Percentiles rank a stretch among this genome's conserved stretches.
These are phyloP conservation scores for Agapetus fuscipes DNA, from an alignment of 2,888 invertebrate species.

Conservation along the genomic window DNA sequence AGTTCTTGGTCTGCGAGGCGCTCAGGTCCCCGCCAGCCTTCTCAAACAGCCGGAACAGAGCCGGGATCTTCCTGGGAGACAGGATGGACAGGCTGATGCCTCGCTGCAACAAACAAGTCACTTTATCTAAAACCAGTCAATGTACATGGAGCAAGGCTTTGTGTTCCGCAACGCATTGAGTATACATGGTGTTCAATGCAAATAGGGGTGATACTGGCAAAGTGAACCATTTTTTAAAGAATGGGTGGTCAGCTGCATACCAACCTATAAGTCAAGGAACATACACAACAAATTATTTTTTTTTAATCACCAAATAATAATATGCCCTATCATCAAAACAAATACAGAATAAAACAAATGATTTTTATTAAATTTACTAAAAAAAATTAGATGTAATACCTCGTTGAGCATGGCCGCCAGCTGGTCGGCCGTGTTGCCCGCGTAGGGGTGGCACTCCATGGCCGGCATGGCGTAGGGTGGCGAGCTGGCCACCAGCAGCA, in stretches of 20 bases:
- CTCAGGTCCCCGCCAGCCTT: slow-evolving; percentile 80
- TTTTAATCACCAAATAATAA: too few species aligned
- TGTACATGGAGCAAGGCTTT: too few species aligned
- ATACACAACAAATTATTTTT: too few species aligned
- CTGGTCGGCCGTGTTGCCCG: slow-evolving; percentile 76
- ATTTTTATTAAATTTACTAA: neutral
- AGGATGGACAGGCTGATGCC: slow-evolving; percentile 81
- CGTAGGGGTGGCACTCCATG: slow-evolving; percentile 59
- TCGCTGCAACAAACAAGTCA: slow-evolving; percentile 41
- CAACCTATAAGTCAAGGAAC: too few species aligned
- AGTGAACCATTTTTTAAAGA: too few species aligned
- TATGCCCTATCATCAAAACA: neutral
- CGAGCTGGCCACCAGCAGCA: slow-evolving; percentile 81
- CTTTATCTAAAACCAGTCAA: neutral
- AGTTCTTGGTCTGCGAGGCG: slow-evolving; percentile 75
- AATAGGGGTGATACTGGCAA: neutral
- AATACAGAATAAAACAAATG: neutral
- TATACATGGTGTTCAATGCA: neutral
- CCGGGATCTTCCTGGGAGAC: slow-evolving; percentile 80
- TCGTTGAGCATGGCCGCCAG: slow-evolving; percentile 70
- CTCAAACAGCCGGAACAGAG: slow-evolving; percentile 78
- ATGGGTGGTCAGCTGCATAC: too few species aligned
- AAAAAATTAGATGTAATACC: too few species aligned
- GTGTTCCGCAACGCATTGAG: too few species aligned
- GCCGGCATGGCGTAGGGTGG: slow-evolving; percentile 85